Evolutionary conservation across 2,888 invertebrate species (phyloP), one percentile per base, ranked within the genome.

Genomic region (Lepetodrilus schrolli): DNA sequence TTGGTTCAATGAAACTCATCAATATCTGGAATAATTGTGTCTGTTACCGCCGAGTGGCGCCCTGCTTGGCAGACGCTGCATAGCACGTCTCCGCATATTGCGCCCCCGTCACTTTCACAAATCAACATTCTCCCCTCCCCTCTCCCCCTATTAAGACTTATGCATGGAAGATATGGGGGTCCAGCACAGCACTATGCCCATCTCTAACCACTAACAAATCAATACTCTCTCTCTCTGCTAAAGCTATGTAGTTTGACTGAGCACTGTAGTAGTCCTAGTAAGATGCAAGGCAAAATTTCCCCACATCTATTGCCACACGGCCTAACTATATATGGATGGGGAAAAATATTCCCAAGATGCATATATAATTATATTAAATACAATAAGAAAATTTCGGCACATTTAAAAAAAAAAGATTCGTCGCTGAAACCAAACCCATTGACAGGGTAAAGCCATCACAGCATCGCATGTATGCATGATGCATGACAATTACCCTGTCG

Each of bases 131-230:
- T n/a, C n/a, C n/a, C n/a, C n/a, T n/a, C n/a, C n/a, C n/a, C n/a
- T n/a, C n/a, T n/a, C n/a, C n/a, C n/a, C 26, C 30, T 58, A 58
- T 30, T 58, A 21, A n/a, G 58, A 30, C 58, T 26, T 58, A 58
- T 58, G 58, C 58, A 58, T 58, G 17, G 58, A 26, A 58, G 17
- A 30, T 17, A n/a, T n/a, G n/a, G n/a, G n/a, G n/a, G n/a, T n/a
- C 58, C 34, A 13, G 58, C 58, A 26, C 58, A 30, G 17, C 30
- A 58, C 34, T 30, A 30, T 30, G 13, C 51, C 58, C 58, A 58
- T 58, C 58, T 58, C 58, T 58, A 58, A 30, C 34, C 58, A n/a
- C n/a, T n/a, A n/a, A 58, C 58, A 58, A 58, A 58, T 58, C 58
- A 58, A 58, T 58, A 58, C 34, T 34, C 30, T 30, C n/a, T n/a